Conservation (phyloP, 64 coral and sea anemone species). For the Platygyra sinensis region DNA sequence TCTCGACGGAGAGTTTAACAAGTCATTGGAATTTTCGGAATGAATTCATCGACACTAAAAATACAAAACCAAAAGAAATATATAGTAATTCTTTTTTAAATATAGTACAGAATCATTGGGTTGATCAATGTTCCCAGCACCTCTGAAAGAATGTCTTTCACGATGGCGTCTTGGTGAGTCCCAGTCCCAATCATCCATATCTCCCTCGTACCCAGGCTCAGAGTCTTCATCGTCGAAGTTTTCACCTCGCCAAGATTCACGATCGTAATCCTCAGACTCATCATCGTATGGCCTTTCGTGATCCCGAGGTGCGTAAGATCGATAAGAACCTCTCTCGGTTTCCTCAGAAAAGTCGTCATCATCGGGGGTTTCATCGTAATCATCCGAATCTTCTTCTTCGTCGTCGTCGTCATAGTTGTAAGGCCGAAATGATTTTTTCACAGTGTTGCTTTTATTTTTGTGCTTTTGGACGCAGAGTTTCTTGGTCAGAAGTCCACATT, state of each 20-base stretch:
- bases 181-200: constrained; percentile 35
- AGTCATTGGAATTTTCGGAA: no score
- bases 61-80: no score
- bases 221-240: not conserved
- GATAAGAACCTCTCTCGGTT: constrained; percentile 5
- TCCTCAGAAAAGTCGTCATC: constrained; percentile 29
- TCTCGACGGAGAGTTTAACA: no score
- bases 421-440: constrained; percentile 36
- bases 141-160: not conserved
- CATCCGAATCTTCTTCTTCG: not conserved
- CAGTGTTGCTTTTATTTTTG: constrained; percentile 17
- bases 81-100: no score
- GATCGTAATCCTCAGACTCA: not conserved
- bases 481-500: not conserved
- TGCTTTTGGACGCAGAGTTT: not conserved
- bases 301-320: not conserved
- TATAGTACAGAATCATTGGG: no score
- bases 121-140: no score
- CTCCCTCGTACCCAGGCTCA: constrained; percentile 12
- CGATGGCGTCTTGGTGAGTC: not conserved
- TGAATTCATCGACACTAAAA: no score
- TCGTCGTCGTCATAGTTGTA: constrained; percentile 22
- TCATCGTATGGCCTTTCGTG: not conserved
- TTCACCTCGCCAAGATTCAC: no score
- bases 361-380: constrained; percentile 2